Evolutionary conservation across 2,888 invertebrate species (phyloP).

Genomic region (Cinara cedri): DNA sequence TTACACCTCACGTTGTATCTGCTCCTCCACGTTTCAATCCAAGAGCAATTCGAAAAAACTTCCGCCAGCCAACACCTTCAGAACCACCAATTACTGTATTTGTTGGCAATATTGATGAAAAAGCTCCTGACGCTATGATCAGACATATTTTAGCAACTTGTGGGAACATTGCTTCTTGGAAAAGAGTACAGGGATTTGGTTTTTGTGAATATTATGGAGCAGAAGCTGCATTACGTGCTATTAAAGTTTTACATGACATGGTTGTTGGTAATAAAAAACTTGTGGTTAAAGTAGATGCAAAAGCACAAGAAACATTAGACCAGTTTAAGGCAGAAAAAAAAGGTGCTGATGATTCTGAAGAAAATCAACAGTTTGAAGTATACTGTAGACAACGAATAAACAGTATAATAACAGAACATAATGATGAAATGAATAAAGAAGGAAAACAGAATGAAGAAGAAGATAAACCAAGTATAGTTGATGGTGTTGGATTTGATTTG

Average conservation of each 20-base stretch:
- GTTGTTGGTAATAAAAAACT: slow-evolving; percentile 91
- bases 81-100: slow-evolving; percentile 96
- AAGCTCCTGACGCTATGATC: slow-evolving; percentile 94
- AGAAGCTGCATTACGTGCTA: slow-evolving; percentile 92
- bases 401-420: slow-evolving; percentile 82
- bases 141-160: slow-evolving; percentile 89
- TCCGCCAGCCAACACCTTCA: slow-evolving; percentile 42
- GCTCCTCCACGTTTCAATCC: slow-evolving; percentile 54
- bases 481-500: slow-evolving; percentile 49
- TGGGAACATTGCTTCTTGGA: slow-evolving; percentile 95
- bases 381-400: slow-evolving; percentile 79
- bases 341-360: slow-evolving; percentile 64
- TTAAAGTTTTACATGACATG: slow-evolving; percentile 89
- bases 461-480: slow-evolving; percentile 63
- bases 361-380: slow-evolving; percentile 73
- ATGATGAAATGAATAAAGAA: slow-evolving; percentile 76
- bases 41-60: slow-evolving; percentile 33
- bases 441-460: slow-evolving; percentile 63
- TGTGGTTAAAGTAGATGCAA: slow-evolving; percentile 96
- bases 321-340: slow-evolving; percentile 75
- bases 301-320: slow-evolving; percentile 92
- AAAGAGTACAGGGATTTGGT: slow-evolving; percentile 92
- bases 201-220: slow-evolving; percentile 97
- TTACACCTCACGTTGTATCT: slow-evolving; percentile 48
- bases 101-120: slow-evolving; percentile 94